phyloP scores from a whole-genome alignment of 2,797 vertebrate species.

The Gymnocypris eckloni region DNA sequence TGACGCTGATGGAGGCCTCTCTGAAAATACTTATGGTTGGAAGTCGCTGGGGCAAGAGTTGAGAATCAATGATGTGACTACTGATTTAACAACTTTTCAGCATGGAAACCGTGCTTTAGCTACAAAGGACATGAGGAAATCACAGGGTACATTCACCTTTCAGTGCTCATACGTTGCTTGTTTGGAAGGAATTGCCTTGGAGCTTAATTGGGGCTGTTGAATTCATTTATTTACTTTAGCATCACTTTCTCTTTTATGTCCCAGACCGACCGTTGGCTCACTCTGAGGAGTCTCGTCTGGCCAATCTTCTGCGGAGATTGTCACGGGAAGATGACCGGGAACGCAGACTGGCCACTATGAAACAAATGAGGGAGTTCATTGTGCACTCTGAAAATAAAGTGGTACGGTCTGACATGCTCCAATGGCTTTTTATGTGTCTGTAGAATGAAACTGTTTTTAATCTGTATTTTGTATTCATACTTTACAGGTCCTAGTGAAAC shows the following conservation, averaged over 20 bases:
- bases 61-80: conserved; percentile 98
- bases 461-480: conserved; percentile 27
- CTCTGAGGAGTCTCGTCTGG: conserved; percentile 98
- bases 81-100: conserved; percentile 95
- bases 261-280: conserved; percentile 97
- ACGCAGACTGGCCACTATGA: conserved; percentile 96
- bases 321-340: conserved; percentile 99
- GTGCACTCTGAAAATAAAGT: conserved; percentile 97
- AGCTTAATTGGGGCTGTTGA: background rate
- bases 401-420: conserved; percentile 76
- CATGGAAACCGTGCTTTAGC: conserved; percentile 99
- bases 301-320: conserved; percentile 98
- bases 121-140: conserved; percentile 99
- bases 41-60: conserved; percentile 99
- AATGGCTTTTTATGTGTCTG: too few relatives aligned
- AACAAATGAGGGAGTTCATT: conserved; percentile 98
- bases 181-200: background rate
- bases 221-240: background rate
- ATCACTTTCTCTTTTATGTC: conserved; percentile 41
- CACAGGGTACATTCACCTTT: conserved; percentile 86
- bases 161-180: background rate
- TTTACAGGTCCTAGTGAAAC: conserved; percentile 92
- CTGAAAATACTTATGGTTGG: conserved; percentile 99
- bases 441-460: background rate
- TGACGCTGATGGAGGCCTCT: conserved; percentile 93